Evolutionary conservation across 92 coral and sea anemone species (phyloP).

Genomic region (Meandrina meandrites): DNA sequence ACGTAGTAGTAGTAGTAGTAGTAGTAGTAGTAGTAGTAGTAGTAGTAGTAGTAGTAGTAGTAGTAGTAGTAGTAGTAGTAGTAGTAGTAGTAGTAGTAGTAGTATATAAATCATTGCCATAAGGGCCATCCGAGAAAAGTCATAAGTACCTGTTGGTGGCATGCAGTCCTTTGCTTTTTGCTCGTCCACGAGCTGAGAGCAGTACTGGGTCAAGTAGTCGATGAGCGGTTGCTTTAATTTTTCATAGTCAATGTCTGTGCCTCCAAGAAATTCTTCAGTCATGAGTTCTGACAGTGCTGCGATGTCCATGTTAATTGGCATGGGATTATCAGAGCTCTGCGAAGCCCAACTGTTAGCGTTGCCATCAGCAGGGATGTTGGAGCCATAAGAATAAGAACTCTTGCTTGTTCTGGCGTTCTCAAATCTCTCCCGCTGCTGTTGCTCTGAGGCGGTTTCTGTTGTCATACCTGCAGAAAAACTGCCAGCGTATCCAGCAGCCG

Average conservation of each 20-base stretch:
- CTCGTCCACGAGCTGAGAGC: constrained; percentile 15
- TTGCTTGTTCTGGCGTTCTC: constrained; percentile 24
- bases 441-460: constrained; percentile 18
- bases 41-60: no score
- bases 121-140: no score
- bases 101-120: no score
- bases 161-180: constrained; percentile 35
- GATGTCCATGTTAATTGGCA: constrained; percentile 21
- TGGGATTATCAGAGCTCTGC: constrained; percentile 14
- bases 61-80: no score
- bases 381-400: constrained; percentile 20
- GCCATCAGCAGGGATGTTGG: constrained; percentile 37
- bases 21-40: no score
- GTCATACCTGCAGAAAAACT: constrained; percentile 22
- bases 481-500: constrained; percentile 33
- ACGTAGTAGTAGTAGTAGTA: no score
- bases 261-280: constrained; percentile 15
- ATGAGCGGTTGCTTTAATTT: constrained; percentile 4
- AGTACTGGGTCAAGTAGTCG: constrained; percentile 29
- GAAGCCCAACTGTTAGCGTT: constrained; percentile 27
- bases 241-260: constrained; percentile 23
- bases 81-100: no score
- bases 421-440: constrained; percentile 39
- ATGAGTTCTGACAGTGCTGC: constrained; percentile 28
- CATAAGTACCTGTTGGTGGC: constrained; percentile 27